Base-by-base conservation (phyloP, 2,888 invertebrate genomes). In the Drosophila pseudotalamancana region DNA sequence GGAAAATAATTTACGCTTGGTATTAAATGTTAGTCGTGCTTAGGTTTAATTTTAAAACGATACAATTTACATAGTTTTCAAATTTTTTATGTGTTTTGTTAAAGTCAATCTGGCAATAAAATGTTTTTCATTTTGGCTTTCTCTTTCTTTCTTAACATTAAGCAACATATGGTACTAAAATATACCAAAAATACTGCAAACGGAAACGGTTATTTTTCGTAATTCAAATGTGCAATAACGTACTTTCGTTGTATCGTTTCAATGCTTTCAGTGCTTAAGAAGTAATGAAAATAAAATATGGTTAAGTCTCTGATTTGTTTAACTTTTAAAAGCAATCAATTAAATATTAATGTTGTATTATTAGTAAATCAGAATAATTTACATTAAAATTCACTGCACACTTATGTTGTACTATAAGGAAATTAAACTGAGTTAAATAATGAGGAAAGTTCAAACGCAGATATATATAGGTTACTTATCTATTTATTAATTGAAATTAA, bases 121-220 rank as follows among this genome's bases (percentile, higher is more conserved):
- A 43, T 31, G 14, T 3, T 32, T 6, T 18, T 8, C 11, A 16
- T 23, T 27, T 14, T n/a, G n/a, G n/a, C n/a, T n/a, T n/a, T n/a
- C n/a, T n/a, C n/a, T n/a, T n/a, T n/a, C n/a, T n/a, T n/a, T n/a
- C n/a, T n/a, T n/a, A n/a, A n/a, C n/a, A n/a, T n/a, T n/a, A n/a
- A n/a, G n/a, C n/a, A n/a, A n/a, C 16, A 43, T 18, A 18, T 48
- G 18, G 1, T 3, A 3, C 48, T 35, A 25, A 25, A 35, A 35
- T 29, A 49, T 49, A 35, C 35, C 18, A 9, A 4, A 12, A 49
- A 49, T 37, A 37, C 49, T 6, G 14, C 14, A 37, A 49, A 9
- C 6, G 19, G 19, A 37, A 27, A 9, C 37, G 6, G 49, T 37
- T 49, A 37, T 19, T 27, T 49, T 4, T 21, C 23, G 6, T 8